Conservation (phyloP, 1,140 invertebrate genomes). For the Hypsibius dujardini region DNA sequence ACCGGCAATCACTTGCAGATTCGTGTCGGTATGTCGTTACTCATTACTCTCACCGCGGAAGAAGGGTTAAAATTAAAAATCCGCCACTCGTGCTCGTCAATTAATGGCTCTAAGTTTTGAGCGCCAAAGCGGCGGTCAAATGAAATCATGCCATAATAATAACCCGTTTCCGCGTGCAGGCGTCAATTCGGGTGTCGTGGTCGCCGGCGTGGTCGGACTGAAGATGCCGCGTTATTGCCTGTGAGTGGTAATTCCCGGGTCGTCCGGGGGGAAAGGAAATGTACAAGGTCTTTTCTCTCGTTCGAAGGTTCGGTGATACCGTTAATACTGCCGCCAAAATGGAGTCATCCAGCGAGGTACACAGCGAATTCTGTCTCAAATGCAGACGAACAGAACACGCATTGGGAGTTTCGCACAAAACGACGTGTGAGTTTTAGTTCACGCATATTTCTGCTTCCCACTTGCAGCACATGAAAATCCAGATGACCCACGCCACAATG, state of each 20-base stretch:
- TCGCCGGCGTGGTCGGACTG: conserved; percentile 18
- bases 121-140: no score
- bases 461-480: conserved; percentile 8
- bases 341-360: conserved; percentile 56
- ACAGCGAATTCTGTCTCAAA: no score
- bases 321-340: conserved; percentile 68
- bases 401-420: neutral
- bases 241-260: neutral
- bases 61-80: no score
- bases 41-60: no score
- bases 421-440: neutral
- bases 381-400: no score
- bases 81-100: no score
- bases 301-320: conserved; percentile 7
- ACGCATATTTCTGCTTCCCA: neutral
- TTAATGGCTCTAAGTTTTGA: no score
- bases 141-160: no score
- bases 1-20: conserved; percentile 73
- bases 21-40: conserved; percentile 47
- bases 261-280: neutral
- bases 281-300: neutral
- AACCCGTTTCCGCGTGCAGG: no score
- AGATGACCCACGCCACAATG: neutral
- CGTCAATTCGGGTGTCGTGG: conserved; percentile 20
- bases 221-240: conserved; percentile 17